Conservation (phyloP, 2,113 vertebrate species). For the Erpornis zantholeuca region DNA sequence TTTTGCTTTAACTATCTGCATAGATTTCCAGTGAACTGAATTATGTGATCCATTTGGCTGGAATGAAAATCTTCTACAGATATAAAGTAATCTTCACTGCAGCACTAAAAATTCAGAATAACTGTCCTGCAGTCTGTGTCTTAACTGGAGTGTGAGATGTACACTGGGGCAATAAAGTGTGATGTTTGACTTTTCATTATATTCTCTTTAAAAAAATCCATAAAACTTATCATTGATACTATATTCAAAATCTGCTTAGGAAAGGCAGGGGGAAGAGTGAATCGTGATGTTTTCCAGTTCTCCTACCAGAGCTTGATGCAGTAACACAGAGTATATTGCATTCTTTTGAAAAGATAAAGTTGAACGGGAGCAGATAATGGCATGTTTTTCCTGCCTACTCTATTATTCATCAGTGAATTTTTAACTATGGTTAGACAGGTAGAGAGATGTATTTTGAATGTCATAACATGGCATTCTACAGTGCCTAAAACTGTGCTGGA, state of each 20-base stretch:
- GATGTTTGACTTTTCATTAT: slow-evolving; percentile 38
- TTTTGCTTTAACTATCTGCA: slow-evolving; percentile 12
- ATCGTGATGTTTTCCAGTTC: slow-evolving; percentile 49
- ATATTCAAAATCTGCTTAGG: slow-evolving; percentile 23
- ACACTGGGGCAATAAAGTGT: background rate
- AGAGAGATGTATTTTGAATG: slow-evolving; percentile 23
- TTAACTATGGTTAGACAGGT: slow-evolving; percentile 53
- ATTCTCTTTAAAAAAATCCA: background rate
- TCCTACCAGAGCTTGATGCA: background rate
- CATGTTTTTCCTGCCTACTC: slow-evolving; percentile 55
- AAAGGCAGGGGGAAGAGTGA: background rate
- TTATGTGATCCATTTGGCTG: slow-evolving; percentile 46
- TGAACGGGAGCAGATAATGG: slow-evolving; percentile 51
- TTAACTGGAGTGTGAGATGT: slow-evolving; percentile 24
- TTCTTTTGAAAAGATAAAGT: slow-evolving; percentile 46
- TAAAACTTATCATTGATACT: slow-evolving; percentile 4
- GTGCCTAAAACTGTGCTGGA: background rate
- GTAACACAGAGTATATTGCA: slow-evolving; percentile 23
- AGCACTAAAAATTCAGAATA: slow-evolving; percentile 26
- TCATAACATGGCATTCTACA: slow-evolving; percentile 20
- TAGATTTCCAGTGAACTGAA: slow-evolving; percentile 23
- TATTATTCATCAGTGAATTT: slow-evolving; percentile 61
- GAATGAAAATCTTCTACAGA: slow-evolving; percentile 35
- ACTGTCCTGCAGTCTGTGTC: slow-evolving; percentile 22
- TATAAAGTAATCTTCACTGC: slow-evolving; percentile 26